A percentile compares a stretch with the other conserved stretches of the same genome.
phyloP scores from a whole-genome alignment of 2,888 invertebrate genomes.

The Dasypolia templi region DNA sequence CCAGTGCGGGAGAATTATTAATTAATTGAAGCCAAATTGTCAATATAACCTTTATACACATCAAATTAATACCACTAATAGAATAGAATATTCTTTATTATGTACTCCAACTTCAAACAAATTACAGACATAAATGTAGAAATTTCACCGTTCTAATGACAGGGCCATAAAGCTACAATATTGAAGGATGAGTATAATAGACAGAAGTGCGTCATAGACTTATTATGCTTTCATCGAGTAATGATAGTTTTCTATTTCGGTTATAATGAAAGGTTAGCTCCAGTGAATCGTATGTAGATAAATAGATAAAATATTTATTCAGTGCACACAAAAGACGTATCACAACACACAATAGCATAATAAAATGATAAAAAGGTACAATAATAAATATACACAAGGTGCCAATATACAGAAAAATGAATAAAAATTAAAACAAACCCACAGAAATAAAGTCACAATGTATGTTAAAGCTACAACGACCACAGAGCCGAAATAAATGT shows the following conservation, averaged over 20 bases:
- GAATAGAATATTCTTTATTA: too few species aligned
- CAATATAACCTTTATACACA: not conserved
- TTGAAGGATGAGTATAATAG: constrained; percentile 21
- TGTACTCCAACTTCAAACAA: too few species aligned
- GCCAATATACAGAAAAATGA: too few species aligned
- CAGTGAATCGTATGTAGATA: constrained; percentile 41
- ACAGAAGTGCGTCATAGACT: constrained; percentile 49
- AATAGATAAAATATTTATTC: too few species aligned
- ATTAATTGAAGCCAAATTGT: not conserved
- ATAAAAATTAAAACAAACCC: too few species aligned
- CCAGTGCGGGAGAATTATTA: too few species aligned
- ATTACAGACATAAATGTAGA: too few species aligned
- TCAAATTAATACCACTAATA: constrained; percentile 3
- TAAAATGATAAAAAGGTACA: too few species aligned
- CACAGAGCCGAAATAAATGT: constrained; percentile 7
- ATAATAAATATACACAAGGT: too few species aligned
- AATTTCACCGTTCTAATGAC: constrained; percentile 12
- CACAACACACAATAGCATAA: too few species aligned
- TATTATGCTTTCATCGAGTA: constrained; percentile 36
- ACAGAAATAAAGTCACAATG: too few species aligned
- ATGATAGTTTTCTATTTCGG: constrained; percentile 45
- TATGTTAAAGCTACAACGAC: constrained; percentile 22
- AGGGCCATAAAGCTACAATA: constrained; percentile 1
- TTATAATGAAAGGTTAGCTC: constrained; percentile 46
- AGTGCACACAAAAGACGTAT: too few species aligned